Conservation (phyloP, 2,113 vertebrate genomes). For the Eleginops maclovinus region DNA sequence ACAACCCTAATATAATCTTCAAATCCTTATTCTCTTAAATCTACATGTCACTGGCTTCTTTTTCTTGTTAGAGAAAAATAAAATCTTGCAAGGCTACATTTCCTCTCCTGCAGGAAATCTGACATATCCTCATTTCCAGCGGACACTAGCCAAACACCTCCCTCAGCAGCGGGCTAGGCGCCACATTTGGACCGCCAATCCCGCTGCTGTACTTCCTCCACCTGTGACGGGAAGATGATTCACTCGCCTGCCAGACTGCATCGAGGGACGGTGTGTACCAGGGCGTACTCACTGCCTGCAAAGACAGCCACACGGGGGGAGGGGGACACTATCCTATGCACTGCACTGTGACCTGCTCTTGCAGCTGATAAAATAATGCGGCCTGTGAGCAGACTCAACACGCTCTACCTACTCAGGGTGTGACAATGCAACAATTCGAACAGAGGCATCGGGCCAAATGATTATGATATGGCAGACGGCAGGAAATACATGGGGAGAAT, state of each 20-base stretch:
- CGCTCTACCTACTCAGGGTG: conserved; percentile 42
- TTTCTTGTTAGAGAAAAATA: conserved; percentile 3
- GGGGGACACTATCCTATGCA: conserved; percentile 25
- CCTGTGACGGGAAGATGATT: conserved; percentile 79
- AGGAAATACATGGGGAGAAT: conserved; percentile 49
- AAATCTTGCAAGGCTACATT: conserved; percentile 27
- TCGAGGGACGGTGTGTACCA: conserved; percentile 70
- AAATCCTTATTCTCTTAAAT: background rate
- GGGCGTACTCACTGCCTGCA: conserved; percentile 64
- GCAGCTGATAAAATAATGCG: conserved; percentile 70
- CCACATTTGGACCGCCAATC: conserved; percentile 79
- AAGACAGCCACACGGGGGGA: conserved; percentile 32
- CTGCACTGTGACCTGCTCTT: conserved; percentile 68
- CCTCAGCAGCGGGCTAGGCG: conserved; percentile 68
- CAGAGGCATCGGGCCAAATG: conserved; percentile 72
- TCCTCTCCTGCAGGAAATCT: conserved; percentile 23
- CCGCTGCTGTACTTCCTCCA: conserved; percentile 75
- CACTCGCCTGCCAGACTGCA: conserved; percentile 78
- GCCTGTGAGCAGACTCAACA: conserved; percentile 71
- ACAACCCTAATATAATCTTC: background rate
- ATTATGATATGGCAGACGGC: conserved; percentile 68
- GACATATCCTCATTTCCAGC: conserved; percentile 60
- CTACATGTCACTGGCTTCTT: background rate
- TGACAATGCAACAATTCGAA: conserved; percentile 70
- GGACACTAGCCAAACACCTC: conserved; percentile 66